Evolutionary conservation across 2,113 vertebrate species (phyloP).

Genomic region (Ia io): DNA sequence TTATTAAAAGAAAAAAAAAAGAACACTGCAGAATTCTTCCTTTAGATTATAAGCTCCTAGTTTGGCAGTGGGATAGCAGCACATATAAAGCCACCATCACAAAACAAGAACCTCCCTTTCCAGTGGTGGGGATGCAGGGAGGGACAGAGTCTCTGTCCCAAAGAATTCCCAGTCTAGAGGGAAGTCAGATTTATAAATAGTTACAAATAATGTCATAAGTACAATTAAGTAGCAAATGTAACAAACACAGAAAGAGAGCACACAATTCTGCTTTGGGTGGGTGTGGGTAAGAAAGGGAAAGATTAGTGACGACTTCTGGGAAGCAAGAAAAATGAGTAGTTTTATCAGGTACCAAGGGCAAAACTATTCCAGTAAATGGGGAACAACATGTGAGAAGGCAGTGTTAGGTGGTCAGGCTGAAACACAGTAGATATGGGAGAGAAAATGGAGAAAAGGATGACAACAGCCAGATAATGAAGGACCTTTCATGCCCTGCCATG

Average conservation of each 20-base stretch:
- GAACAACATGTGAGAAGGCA: not conserved
- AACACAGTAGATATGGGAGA: not conserved
- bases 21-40: not conserved
- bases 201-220: not conserved
- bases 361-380: not conserved
- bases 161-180: not conserved
- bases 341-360: not conserved
- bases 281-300: not conserved
- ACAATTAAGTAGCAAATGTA: not conserved
- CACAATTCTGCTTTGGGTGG: not conserved
- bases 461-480: not conserved
- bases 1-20: slow-evolving; percentile 10
- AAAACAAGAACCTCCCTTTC: not conserved
- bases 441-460: not conserved
- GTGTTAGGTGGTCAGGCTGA: not conserved
- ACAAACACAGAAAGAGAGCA: not conserved
- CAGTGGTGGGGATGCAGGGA: not conserved
- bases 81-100: not conserved
- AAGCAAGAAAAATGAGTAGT: not conserved
- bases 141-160: not conserved
- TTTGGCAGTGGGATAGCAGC: not conserved
- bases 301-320: not conserved
- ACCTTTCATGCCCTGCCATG: not conserved
- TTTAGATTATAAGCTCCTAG: not conserved
- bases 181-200: not conserved